Base-by-base conservation (phyloP, 2,797 vertebrate species). In the Bryconaethiops microstoma region DNA sequence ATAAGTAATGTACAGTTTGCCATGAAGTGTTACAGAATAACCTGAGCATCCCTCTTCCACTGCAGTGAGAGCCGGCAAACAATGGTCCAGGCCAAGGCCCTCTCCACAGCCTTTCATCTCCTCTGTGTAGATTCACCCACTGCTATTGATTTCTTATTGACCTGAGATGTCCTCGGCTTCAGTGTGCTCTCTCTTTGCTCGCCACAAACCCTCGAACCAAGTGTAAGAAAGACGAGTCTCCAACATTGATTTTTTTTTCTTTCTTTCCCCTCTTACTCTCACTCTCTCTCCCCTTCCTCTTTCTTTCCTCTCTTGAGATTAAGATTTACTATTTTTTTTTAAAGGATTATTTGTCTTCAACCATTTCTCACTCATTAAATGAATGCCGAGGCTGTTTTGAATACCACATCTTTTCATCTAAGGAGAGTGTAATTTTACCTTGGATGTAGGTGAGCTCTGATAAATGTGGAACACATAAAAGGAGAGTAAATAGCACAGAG, bases 71-170 rank as follows among this genome's bases (percentile, higher is more conserved):
- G 88, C 92, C 90, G 88, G 91, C 91, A 90, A 94, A 95, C 94
- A 95, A 94, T 93, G 91, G 88, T 86, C 85, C 91, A 85, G 91
- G 88, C 91, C 93, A 92, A 92, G 93, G 94, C 93, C 94, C 94
- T 92, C 94, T 95, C 92, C 89, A 92, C 87, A 94, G 92, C 93
- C 95, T 96, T 97, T 96, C 94, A 95, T 96, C 94, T 96, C 95
- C 92, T 94, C 92, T 91, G 91, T 96, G 92, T 94, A 93, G 95
- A 95, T 95, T 96, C 95, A 96, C 94, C 96, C 95, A 95, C 95
- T 88, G 90, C 89, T 96, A 97, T 98, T 91, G 96, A 97, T 98
- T 98, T 95, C 93, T 96, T 96, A 97, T 98, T 97, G 96, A 98
- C 96, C 96, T 92, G 91, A 95, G 94, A 93, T 95, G 95, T 97